Evolutionary conservation across 30 jellyfish, hydroid and myxozoan genomes (phyloP), one percentile per base, ranked within the genome.

Genomic region (Kudoa iwatai): DNA sequence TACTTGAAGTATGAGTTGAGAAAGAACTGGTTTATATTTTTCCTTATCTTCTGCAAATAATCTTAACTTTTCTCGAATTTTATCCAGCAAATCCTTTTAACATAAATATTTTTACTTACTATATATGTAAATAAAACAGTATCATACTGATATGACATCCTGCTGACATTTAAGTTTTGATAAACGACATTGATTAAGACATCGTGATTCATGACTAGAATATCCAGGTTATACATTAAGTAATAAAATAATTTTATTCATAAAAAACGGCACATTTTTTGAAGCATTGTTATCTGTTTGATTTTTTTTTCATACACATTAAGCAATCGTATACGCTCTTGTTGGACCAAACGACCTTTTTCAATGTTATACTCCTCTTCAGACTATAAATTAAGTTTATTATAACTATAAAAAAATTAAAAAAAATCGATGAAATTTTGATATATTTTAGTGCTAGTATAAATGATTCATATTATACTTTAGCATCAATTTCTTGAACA

Each of bases 401-500:
- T 7, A 30, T 30, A n/a, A 30, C 12, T 30, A 30, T n/a, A 9
- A 30, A 7, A n/a, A 7, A 7, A 7, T 9, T 30, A 9, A 30
- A 30, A 7, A 30, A 30, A 30, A 30, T 30, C 38, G 38, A 30
- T 30, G 9, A 30, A 30, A 30, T 9, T 9, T 30, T 30, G 38
- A 30, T 30, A 7, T n/a, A 7, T 9, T 30, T 30, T n/a, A 30
- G 9, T n/a, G n/a, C 12, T 9, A 30, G 9, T 7, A 9, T 30
- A n/a, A 7, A 30, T 30, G 11, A 33, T 17, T 10, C 3, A 20
- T 3, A 40, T 0, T n/a, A 3, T 41, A 74, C 94, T 86, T 62
- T 74, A 22, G 88, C 94, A 23, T 74, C 94, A 45, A 74, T 74
- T 47, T 74, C 94, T 40, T 74, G 85, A 21, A 86, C 88, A 40